Base-by-base conservation (phyloP, 2,888 invertebrate genomes). In the Limnephilus rhombicus region DNA sequence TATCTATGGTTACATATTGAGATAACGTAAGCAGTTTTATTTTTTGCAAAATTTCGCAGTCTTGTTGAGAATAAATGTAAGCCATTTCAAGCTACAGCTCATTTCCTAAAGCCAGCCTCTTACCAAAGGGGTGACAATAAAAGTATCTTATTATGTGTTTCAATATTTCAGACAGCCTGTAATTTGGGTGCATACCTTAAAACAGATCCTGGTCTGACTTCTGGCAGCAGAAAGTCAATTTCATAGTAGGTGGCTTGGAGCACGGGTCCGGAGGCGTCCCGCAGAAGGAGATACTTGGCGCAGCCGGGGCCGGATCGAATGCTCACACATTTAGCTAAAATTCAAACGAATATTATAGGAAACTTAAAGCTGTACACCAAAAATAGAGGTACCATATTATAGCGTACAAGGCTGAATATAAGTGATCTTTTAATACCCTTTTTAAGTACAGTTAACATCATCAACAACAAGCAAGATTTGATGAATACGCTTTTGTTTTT, bases 191-290 rank as follows among this genome's bases (percentile, higher is more conserved):
- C 41, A 49, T 94, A 96, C 96, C 96, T 95, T n/a, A 96, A 94
- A 85, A 95, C 95, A 90, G 95, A 95, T 18, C 96, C 96, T 5
- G 95, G 94, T 92, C 95, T 95, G 83, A 96, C 93, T 68, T 96
- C 95, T 0, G 96, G 95, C 88, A 96, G 94, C 89, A 96, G 94
- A 94, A 96, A 96, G 94, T 96, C 96, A 11, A 95, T 95, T 94
- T 96, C 95, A 93, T 96, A 97, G 94, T 96, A 96, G 37, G 96
- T 95, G 13, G 97, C 96, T 94, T 97, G 97, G 94, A 97, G 95
- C 2, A 97, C 96, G 7, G 97, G 97, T 0, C 97, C 97, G 92
- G 95, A 96, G 91, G 96, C 96, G 92, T 97, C 97, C 93, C 96
- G 95, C 15, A 97, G 95, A 1, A 97, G 95, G 93, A 97, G 94